These are phyloP conservation scores for Lithosia quadra DNA, from an alignment of 2,888 invertebrate species.

Conservation along the genomic window DNA sequence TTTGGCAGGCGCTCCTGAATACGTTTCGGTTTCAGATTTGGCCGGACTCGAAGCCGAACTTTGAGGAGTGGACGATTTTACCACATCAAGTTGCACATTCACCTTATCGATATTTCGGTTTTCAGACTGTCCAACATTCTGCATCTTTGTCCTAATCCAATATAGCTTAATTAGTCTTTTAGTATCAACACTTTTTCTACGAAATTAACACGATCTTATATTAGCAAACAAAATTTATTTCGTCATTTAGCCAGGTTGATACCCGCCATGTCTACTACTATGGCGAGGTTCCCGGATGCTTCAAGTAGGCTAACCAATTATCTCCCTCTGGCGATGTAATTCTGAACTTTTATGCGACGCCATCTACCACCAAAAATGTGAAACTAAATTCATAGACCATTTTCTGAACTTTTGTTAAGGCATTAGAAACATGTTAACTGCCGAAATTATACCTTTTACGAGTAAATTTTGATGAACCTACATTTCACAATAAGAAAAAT, in stretches of 20 bases:
- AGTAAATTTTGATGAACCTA: background rate
- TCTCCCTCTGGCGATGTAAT: constrained; percentile 79
- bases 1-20: constrained; percentile 93
- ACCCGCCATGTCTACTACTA: constrained; percentile 94
- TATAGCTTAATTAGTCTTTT: constrained; percentile 85
- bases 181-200: constrained; percentile 85
- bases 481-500: background rate
- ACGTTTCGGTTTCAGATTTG: constrained; percentile 95
- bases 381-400: constrained; percentile 50
- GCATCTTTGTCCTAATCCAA: constrained; percentile 93
- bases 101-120: constrained; percentile 93
- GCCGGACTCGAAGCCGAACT: constrained; percentile 94
- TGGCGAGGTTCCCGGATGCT: constrained; percentile 91
- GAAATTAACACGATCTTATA: constrained; percentile 86
- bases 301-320: constrained; percentile 87
- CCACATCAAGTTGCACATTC: constrained; percentile 90
- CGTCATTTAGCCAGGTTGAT: constrained; percentile 90
- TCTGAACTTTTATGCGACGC: constrained; percentile 73
- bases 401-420: constrained; percentile 15
- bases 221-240: constrained; percentile 87
- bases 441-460: background rate
- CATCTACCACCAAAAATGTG: constrained; percentile 74
- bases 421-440: constrained; percentile 16
- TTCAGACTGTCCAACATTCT: constrained; percentile 96
- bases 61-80: constrained; percentile 93